Evolutionary conservation across 2,113 vertebrate genomes (phyloP).

Genomic region (Tychaedon coryphoeus): DNA sequence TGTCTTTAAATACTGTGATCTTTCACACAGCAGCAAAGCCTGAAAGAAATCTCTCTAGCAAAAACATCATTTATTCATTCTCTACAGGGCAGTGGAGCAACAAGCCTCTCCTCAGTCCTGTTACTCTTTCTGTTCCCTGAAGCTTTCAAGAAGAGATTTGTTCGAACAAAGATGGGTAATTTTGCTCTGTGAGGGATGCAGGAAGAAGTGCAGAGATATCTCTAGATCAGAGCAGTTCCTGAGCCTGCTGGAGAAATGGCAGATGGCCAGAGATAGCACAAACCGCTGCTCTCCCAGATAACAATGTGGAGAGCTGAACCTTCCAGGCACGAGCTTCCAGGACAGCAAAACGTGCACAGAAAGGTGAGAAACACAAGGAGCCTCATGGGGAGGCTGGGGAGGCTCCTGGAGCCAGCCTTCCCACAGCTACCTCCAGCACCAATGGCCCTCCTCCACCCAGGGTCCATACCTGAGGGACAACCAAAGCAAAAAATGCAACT

Average conservation of each 20-base stretch:
- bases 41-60: conserved; percentile 17
- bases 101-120: background rate
- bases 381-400: background rate
- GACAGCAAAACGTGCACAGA: background rate
- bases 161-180: conserved; percentile 10
- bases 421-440: background rate
- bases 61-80: background rate
- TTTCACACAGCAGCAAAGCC: background rate
- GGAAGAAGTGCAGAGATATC: conserved; percentile 38
- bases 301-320: background rate
- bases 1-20: conserved; percentile 27
- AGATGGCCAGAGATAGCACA: conserved; percentile 39
- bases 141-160: conserved; percentile 26
- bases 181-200: conserved; percentile 14
- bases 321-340: background rate
- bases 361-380: background rate
- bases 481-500: background rate
- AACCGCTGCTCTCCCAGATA: background rate
- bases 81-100: background rate
- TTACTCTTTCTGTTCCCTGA: background rate
- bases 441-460: background rate
- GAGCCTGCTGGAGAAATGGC: conserved; percentile 57
- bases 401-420: background rate
- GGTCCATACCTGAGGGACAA: background rate
- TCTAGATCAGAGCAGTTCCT: conserved; percentile 44